Evolutionary conservation across 1,140 invertebrate species (phyloP), one percentile per base, ranked within the genome.

Genomic region (Spodoptera litura): DNA sequence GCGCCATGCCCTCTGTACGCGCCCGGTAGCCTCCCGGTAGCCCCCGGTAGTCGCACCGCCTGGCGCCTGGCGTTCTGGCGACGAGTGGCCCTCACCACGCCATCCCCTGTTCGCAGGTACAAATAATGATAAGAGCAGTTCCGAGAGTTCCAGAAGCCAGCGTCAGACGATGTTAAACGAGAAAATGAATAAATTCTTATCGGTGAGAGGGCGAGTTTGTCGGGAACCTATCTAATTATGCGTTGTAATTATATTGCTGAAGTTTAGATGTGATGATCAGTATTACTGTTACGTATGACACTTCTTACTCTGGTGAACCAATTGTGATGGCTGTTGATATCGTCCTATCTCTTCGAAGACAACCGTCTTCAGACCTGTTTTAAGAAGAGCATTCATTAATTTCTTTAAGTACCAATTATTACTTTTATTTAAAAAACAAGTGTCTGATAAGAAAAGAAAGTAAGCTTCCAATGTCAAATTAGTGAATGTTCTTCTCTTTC

Each of bases 171-270:
- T 98, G 93, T 96, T 98, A 95, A 97, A 98, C 95, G 97, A 98
- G 95, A 98, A 98, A 97, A 98, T 98, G 95, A 98, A 98, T 97
- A 98, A 98, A 95, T 98, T 98, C 95, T 96, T 98, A 95, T 97
- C 97, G 97, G 98, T 98, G 96, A 97, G 97, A 92, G 86, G 88
- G 85, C 88, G 85, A 86, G 82, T 81, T 86, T 89, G 68, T 88
- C 88, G 88, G 88, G 90, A 83, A 82, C 80, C 49, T 79, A 53
- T 77, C 44, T 78, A 66, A 82, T 83, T 73, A 84, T 88, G 88
- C 88, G 89, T 92, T 92, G 89, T 94, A 92, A 88, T 75, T 81
- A 92, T 85, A 90, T 89, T 89, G 91, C 90, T 92, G 74, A 87
- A 84, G 83, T 84, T 88, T 94, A 92, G 89, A 90, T 92, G 91